phyloP scores from a whole-genome alignment of 2,113 vertebrate species.

The Tenebrosternarchus preto region DNA sequence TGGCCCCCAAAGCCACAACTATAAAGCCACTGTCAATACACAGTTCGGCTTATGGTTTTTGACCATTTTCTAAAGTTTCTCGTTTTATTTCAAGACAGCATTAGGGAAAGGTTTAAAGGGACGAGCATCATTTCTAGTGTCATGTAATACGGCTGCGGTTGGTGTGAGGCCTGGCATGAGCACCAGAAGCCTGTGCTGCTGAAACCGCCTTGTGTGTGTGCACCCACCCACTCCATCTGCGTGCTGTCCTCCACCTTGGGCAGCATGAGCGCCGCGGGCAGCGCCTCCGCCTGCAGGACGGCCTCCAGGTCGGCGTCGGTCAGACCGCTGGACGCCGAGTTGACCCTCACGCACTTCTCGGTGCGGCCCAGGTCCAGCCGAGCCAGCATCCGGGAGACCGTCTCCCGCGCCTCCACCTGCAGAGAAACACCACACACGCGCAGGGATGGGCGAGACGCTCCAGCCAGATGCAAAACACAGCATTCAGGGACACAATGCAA shows the following conservation, averaged over 20 bases:
- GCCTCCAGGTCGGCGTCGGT: conserved; percentile 85
- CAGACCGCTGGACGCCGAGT: conserved; percentile 90
- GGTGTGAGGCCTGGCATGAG: no score
- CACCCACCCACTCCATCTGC: conserved; percentile 91
- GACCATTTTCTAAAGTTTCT: no score
- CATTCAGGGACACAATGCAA: conserved; percentile 33
- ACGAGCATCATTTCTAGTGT: no score
- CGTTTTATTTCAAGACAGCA: no score
- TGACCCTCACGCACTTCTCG: conserved; percentile 93
- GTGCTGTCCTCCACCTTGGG: conserved; percentile 89
- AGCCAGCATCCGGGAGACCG: conserved; percentile 80
- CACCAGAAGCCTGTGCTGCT: neutral
- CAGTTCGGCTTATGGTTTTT: no score
- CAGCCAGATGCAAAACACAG: conserved; percentile 1
- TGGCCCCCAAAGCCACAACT: no score
- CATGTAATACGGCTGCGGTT: no score
- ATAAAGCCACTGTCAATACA: no score
- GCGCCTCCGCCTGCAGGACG: conserved; percentile 78
- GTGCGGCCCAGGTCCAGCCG: conserved; percentile 82
- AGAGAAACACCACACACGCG: neutral
- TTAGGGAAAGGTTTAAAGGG: no score
- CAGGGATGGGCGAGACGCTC: no score
- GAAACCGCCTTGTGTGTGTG: neutral
- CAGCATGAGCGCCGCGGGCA: conserved; percentile 92
- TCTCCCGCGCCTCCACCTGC: conserved; percentile 86